Percentiles rank a stretch among this genome's conserved stretches.
phyloP scores from a whole-genome alignment of 1,140 invertebrate genomes.

The Temnothorax nylanderi region DNA sequence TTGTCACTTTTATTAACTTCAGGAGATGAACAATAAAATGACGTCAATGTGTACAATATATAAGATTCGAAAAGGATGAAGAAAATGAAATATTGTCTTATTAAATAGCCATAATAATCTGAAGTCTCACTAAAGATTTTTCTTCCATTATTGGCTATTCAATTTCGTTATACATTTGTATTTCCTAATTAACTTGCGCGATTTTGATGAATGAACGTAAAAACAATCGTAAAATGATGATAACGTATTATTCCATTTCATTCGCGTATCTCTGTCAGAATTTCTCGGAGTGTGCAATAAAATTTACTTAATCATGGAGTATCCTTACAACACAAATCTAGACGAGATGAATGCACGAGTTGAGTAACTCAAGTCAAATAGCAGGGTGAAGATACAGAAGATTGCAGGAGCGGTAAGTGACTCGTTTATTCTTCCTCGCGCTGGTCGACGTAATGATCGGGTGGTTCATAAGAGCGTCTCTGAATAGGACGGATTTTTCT shows the following conservation, averaged over 20 bases:
- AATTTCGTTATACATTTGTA: background rate
- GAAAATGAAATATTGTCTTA: background rate
- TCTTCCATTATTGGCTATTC: background rate
- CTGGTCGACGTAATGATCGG: slow-evolving; percentile 5
- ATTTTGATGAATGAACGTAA: background rate
- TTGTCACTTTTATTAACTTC: background rate
- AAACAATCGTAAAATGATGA: slow-evolving; percentile 1
- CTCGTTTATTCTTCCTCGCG: slow-evolving; percentile 3
- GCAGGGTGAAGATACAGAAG: slow-evolving; percentile 33
- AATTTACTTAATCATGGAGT: background rate
- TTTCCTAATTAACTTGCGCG: background rate
- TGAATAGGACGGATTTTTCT: slow-evolving; percentile 47
- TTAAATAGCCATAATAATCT: background rate
- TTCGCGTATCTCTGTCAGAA: background rate
- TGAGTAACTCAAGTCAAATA: slow-evolving; percentile 29
- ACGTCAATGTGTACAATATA: background rate
- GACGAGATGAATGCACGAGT: background rate
- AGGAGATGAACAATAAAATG: background rate
- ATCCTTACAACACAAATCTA: slow-evolving; percentile 1
- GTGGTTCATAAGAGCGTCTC: slow-evolving; percentile 27
- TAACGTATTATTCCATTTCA: background rate
- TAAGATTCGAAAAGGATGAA: background rate
- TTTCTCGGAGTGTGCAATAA: background rate
- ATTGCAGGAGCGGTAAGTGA: slow-evolving; percentile 38
- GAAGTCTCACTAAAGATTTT: background rate